Base-by-base conservation (phyloP, 2,797 vertebrate species). In the Periparus ater region DNA sequence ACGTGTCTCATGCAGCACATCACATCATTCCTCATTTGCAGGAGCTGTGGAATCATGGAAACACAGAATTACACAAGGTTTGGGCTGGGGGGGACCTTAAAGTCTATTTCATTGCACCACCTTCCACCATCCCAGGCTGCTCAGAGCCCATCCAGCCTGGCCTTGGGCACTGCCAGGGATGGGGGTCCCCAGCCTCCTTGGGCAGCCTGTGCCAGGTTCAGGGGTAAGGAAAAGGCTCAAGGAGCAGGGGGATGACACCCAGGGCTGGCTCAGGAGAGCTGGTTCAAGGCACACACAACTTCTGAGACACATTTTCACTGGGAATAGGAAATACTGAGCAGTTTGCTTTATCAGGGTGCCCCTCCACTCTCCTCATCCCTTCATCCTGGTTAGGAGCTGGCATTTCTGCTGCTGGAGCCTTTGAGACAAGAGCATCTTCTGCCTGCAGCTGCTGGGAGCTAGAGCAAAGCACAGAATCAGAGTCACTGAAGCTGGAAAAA, bases 21-120 rank as follows among this genome's bases (percentile, higher is more conserved):
- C n/a, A 8, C 9, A 2, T 4, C 8, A 0, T 4, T 34, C 13
- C 38, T 62, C 9, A 0, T 19, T 17, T 26, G 40, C 62, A 38
- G 50, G 62, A 30, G 40, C 62, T 70, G 42, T 11, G 36, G 25
- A 30, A 29, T 2, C 57, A 9, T 3, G 6, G 38, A 34, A 9
- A 10, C 32, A 47, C 22, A 9, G 26, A 44, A 13, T 27, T 4
- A 30, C 34, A 48, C 8, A 3, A 40, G 30, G 25, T 14, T 30
- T 17, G 61, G 17, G 6, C 6, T 30, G 25, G 30, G 15, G 11
- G 9, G 25, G 2, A 7, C 10, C 13, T 6, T 7, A 2, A 11
- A 42, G 7, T 25, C 8, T 5, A 11, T 34, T 8, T 25, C 20
- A 11, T 3, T 29, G 19, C 51, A 38, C 22, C 55, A 21, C 8